A percentile compares a stretch with the other conserved stretches of the same genome.
These are phyloP conservation scores for Eupsilia transversa DNA, from an alignment of 2,888 invertebrate species.

Conservation along the genomic window DNA sequence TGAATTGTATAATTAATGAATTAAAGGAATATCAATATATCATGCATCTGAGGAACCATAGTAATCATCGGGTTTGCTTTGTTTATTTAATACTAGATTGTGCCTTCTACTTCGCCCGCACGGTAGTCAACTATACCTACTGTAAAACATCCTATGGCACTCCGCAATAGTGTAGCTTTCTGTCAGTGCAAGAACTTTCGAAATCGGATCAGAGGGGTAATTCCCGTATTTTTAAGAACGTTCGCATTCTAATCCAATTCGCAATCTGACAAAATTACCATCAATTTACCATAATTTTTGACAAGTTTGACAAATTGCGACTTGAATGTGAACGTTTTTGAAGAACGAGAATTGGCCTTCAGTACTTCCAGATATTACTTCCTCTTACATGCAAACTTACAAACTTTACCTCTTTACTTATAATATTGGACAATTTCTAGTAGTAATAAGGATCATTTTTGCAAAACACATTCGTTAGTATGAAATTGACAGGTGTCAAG, in stretches of 20 bases:
- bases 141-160: neutral
- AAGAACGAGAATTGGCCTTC: too few relatives aligned
- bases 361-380: neutral
- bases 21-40: slow-evolving; percentile 54
- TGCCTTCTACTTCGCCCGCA: neutral
- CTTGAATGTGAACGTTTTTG: too few relatives aligned
- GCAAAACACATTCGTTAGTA: too few relatives aligned
- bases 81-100: slow-evolving; percentile 39
- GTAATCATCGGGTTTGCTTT: slow-evolving; percentile 52
- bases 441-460: too few relatives aligned
- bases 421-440: too few relatives aligned
- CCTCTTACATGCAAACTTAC: neutral
- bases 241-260: too few relatives aligned
- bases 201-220: too few relatives aligned
- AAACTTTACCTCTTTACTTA: neutral
- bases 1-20: slow-evolving; percentile 67
- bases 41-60: slow-evolving; percentile 57
- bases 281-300: too few relatives aligned
- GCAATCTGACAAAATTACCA: too few relatives aligned
- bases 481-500: too few relatives aligned
- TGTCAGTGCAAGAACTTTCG: neutral
- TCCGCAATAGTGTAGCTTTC: neutral
- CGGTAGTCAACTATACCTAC: neutral
- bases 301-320: too few relatives aligned
- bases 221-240: too few relatives aligned